These are phyloP conservation scores for Drosophila anomalipes DNA, from an alignment of 2,888 invertebrate species.

Conservation along the genomic window DNA sequence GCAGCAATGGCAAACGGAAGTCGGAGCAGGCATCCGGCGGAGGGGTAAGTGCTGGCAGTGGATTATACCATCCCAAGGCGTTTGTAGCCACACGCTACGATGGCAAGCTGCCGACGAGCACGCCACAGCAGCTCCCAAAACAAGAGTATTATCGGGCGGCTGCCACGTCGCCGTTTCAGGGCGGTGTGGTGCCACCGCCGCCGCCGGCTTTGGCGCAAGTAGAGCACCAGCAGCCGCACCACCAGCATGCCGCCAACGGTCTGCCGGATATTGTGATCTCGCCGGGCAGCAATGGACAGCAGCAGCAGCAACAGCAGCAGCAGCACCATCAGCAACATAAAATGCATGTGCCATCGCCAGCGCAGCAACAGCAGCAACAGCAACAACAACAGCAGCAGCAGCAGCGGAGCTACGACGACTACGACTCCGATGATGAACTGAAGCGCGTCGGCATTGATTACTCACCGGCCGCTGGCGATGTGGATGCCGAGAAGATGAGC, in stretches of 20 bases:
- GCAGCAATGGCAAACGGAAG: slow-evolving; percentile 41
- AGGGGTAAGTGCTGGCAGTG: slow-evolving; percentile 10
- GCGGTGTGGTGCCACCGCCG: slow-evolving; percentile 53
- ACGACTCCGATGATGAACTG: slow-evolving; percentile 96
- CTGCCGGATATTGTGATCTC: slow-evolving; percentile 83
- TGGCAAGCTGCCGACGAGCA: slow-evolving; percentile 69
- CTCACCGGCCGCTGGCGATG: slow-evolving; percentile 86
- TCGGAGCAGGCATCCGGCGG: slow-evolving; percentile 39
- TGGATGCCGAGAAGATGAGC: slow-evolving; percentile 90
- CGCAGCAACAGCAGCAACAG: slow-evolving; percentile 45
- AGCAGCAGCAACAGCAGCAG: slow-evolving; percentile 25
- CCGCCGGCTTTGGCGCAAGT: slow-evolving; percentile 57
- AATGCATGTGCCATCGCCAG: slow-evolving; percentile 56
- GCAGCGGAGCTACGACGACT: slow-evolving; percentile 90
- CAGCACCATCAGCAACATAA: slow-evolving; percentile 51
- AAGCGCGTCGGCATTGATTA: slow-evolving; percentile 92
- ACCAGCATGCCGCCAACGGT: slow-evolving; percentile 61
- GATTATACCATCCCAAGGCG: slow-evolving; percentile 67
- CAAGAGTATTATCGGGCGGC: slow-evolving; percentile 87
- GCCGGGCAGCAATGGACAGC: slow-evolving; percentile 73
- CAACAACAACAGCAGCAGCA: slow-evolving; percentile 84
- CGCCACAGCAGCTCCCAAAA: slow-evolving; percentile 63
- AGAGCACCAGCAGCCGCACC: slow-evolving; percentile 50
- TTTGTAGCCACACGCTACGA: slow-evolving; percentile 83
- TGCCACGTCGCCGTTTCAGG: slow-evolving; percentile 87